Evolutionary conservation across 2,113 vertebrate genomes (phyloP).

Genomic region (Dinomys branickii): DNA sequence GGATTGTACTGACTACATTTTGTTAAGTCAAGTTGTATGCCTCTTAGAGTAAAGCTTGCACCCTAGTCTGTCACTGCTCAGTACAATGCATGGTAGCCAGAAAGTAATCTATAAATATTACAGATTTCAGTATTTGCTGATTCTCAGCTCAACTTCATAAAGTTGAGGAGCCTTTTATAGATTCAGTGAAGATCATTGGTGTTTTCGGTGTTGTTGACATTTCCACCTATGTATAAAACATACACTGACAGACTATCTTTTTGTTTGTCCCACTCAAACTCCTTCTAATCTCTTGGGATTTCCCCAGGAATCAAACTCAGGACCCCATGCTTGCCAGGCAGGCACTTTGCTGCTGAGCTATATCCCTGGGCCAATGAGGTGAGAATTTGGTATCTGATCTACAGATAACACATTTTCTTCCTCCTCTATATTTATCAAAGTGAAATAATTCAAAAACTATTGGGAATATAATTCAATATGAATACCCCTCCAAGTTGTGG

Average conservation of each 20-base stretch:
- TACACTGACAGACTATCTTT: background rate
- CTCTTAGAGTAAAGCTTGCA: background rate
- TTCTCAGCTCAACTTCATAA: background rate
- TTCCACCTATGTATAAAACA: background rate
- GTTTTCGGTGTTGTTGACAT: background rate
- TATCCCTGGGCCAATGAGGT: background rate
- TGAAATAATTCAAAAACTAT: background rate
- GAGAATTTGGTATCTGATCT: background rate
- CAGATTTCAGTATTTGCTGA: background rate
- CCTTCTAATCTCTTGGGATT: background rate
- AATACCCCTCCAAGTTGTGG: background rate
- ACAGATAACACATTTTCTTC: background rate
- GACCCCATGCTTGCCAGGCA: no score
- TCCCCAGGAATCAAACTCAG: no score
- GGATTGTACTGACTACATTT: background rate
- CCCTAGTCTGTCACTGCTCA: background rate
- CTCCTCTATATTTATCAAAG: background rate
- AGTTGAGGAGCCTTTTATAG: slow-evolving; percentile 6
- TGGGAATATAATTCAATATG: background rate
- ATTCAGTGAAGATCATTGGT: background rate
- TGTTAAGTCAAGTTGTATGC: background rate
- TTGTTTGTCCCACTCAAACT: background rate
- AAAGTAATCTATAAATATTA: background rate
- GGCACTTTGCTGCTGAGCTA: no score
- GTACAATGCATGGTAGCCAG: background rate